Evolutionary conservation across 2,888 invertebrate species (phyloP), one percentile per base, ranked within the genome.

Genomic region (Schizaphis graminum): DNA sequence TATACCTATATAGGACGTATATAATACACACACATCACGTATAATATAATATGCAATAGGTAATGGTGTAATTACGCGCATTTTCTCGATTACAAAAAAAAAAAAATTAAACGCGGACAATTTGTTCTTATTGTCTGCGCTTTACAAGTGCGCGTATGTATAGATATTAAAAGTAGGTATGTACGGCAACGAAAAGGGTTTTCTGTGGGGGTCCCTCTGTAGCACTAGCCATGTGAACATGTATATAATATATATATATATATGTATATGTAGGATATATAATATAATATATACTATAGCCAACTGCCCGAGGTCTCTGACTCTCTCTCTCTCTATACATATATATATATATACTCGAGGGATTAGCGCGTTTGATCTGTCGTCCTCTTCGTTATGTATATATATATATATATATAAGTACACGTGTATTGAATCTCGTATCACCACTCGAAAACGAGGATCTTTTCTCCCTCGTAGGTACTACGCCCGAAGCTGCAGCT

Each of bases 291-390:
- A 57, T 41, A 35, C 53, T 89, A 89, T 5, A 56, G 44, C 49
- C 77, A 49, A 7, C 90, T 11, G 49, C 91, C 49, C 90, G 67
- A 67, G 41, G 77, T 84, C 91, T 41, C 77, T 77, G 5, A n/a
- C 11, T 13, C n/a, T 67, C 13, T 5, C 77, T 53, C 77, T 77
- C 35, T 77, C 1, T 7, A 0, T 77, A 77, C 35, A 35, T 35
- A 77, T 35, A 16, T 77, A 67, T n/a, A 35, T 53, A 53, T 77
- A 53, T 49, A 53, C 47, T 44, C 3, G 44, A 41, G 28, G 84
- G 91, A 91, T 91, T 91, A 91, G 26, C 53, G 91, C 53, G 91
- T 91, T 91, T 91, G 91, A 91, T 91, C 77, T 84, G 53, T 41
- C 53, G 90, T 90, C 47, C n/a, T 91, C 67, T 11, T 67, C 67